Percentiles rank a stretch among this genome's conserved stretches.
Evolutionary conservation across 2,888 invertebrate species (phyloP).

Genomic region (Morinoia aosen): DNA sequence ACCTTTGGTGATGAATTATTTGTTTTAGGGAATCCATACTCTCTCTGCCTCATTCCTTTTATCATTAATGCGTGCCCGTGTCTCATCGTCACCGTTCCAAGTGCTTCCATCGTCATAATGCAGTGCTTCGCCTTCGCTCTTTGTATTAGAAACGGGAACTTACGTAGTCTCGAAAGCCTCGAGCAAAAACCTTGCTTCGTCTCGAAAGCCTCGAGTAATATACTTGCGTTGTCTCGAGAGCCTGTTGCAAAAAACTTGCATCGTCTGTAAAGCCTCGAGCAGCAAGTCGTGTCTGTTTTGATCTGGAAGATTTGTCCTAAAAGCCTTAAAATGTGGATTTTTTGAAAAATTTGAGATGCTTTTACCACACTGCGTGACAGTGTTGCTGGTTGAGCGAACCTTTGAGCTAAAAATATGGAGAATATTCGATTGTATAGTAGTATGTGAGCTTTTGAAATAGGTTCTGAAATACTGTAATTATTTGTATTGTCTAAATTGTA

Average conservation of each 20-base stretch:
- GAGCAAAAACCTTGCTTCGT: neutral
- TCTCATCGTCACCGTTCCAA: slow-evolving; percentile 29
- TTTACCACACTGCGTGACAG: neutral
- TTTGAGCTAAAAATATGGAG: neutral
- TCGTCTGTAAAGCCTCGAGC: neutral
- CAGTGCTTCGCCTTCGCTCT: slow-evolving; percentile 52
- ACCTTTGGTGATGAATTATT: neutral
- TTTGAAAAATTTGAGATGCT: neutral
- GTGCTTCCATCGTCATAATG: slow-evolving; percentile 53
- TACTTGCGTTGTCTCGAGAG: neutral
- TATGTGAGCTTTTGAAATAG: neutral
- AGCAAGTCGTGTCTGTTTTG: neutral
- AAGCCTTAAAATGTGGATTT: neutral
- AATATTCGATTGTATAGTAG: neutral
- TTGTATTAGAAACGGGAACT: slow-evolving; percentile 35
- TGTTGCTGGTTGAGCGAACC: neutral
- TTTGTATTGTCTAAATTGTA: neutral
- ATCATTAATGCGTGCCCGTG: neutral
- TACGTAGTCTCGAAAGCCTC: slow-evolving; percentile 19
- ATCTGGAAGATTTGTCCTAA: neutral
- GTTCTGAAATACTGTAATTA: neutral
- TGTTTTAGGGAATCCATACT: neutral
- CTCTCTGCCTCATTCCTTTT: neutral
- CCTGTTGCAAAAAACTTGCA: neutral
- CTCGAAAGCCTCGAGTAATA: neutral